A percentile compares a stretch with the other conserved stretches of the same genome.
Evolutionary conservation across 2,113 vertebrate genomes (phyloP).

Genomic region (Amblyopsis rosae): DNA sequence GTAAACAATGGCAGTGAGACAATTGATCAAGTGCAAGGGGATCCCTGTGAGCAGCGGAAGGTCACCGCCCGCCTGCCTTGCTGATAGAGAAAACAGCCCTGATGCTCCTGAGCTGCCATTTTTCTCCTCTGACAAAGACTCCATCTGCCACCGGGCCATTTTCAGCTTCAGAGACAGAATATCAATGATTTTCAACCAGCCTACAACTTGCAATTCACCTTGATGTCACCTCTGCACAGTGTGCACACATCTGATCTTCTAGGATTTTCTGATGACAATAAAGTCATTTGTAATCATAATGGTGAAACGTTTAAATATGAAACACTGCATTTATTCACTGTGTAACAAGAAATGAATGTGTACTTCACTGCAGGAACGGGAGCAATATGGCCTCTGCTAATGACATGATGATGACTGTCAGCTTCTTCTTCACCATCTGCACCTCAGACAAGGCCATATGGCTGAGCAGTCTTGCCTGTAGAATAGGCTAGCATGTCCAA

Average conservation of each 20-base stretch:
- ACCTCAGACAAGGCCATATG: conserved; percentile 60
- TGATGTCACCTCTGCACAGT: conserved; percentile 86
- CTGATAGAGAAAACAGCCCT: conserved; percentile 78
- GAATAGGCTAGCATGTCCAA: conserved; percentile 13
- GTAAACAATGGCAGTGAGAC: conserved; percentile 75
- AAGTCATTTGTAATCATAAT: no score
- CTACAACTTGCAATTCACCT: conserved; percentile 87
- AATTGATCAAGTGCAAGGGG: conserved; percentile 80
- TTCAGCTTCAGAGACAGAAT: conserved; percentile 91
- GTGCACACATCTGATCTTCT: conserved; percentile 69
- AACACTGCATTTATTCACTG: no score
- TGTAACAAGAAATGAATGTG: not conserved
- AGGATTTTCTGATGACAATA: no score
- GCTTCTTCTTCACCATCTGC: conserved; percentile 70
- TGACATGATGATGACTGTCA: conserved; percentile 45
- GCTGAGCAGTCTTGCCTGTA: conserved; percentile 17
- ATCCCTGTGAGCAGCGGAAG: conserved; percentile 79
- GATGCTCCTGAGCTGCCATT: conserved; percentile 87
- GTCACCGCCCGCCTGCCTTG: conserved; percentile 81
- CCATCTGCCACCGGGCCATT: conserved; percentile 95
- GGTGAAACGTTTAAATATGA: no score
- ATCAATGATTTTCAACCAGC: conserved; percentile 94
- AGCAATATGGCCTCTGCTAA: conserved; percentile 27
- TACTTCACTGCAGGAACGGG: conserved; percentile 13
- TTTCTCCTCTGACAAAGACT: conserved; percentile 96